Percentiles rank a stretch among this genome's conserved stretches.
phyloP scores from a whole-genome alignment of 2,797 vertebrate species.

The Anguilla megastoma region DNA sequence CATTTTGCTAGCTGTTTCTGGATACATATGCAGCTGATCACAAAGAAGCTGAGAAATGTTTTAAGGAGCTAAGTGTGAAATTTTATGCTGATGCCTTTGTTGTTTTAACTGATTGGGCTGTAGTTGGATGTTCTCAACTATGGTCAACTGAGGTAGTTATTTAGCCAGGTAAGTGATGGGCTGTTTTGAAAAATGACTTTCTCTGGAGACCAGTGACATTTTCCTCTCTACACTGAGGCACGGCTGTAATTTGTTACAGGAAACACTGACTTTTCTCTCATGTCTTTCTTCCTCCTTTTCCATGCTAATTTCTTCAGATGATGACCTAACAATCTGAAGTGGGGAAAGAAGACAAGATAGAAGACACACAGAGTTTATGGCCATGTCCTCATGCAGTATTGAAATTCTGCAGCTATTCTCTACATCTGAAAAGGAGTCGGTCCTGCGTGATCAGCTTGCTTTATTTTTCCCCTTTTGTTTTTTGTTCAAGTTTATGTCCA shows the following conservation, averaged over 20 bases:
- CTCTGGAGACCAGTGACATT: neutral
- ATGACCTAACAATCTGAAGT: slow-evolving; percentile 27
- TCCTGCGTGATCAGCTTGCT: neutral
- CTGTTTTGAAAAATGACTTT: neutral
- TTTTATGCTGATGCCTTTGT: neutral
- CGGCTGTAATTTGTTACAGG: neutral
- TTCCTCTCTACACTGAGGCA: neutral
- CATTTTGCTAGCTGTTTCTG: too few species aligned
- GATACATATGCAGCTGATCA: too few species aligned
- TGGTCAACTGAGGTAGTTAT: neutral
- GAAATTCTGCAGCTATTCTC: neutral
- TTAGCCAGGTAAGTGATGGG: neutral
- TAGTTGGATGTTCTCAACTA: neutral
- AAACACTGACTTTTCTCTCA: neutral
- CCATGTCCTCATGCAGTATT: neutral
- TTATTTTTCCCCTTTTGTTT: neutral
- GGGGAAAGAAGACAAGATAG: slow-evolving; percentile 1
- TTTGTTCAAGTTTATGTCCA: neutral
- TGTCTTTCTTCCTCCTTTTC: slow-evolving; percentile 6
- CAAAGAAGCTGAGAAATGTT: too few species aligned
- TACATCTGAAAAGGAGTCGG: neutral
- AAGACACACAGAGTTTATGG: neutral
- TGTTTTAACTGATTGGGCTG: neutral
- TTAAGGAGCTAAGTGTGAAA: neutral
- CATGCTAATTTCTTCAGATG: neutral